Evolutionary conservation across 2,888 invertebrate species (phyloP).

Genomic region (Torymus texanus): DNA sequence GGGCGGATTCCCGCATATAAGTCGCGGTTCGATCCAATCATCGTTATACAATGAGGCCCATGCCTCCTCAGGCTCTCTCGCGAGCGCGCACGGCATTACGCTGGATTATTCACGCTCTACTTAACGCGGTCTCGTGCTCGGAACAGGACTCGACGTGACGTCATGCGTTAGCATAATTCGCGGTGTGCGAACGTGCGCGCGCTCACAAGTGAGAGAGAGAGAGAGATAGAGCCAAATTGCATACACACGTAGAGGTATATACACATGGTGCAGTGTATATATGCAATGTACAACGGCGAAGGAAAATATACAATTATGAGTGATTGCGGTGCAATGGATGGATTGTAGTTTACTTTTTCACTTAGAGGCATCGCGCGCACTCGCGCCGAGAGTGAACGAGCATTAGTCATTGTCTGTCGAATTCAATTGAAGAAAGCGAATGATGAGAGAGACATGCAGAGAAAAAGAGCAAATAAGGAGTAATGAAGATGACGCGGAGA

Average conservation of each 20-base stretch:
- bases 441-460: neutral
- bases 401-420: too few species aligned
- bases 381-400: neutral
- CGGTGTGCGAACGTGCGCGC: neutral
- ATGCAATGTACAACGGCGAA: neutral
- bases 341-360: constrained; percentile 3
- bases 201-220: too few species aligned
- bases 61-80: neutral
- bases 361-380: neutral
- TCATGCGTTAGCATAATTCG: neutral
- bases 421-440: constrained; percentile 9
- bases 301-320: constrained; percentile 4
- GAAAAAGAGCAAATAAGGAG: too few species aligned
- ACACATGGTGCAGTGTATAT: too few species aligned
- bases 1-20: neutral
- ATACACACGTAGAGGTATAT: too few species aligned
- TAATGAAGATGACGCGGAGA: too few species aligned
- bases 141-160: constrained; percentile 16
- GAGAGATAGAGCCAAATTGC: too few species aligned
- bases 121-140: constrained; percentile 28
- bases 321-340: neutral
- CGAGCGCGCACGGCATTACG: too few species aligned
- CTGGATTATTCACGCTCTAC: constrained; percentile 46
- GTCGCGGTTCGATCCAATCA: constrained; percentile 9
- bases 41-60: constrained; percentile 44